Percentiles rank a stretch among this genome's conserved stretches.
Conservation (phyloP, 1,140 invertebrate genomes). For the Drepana arcuata region DNA sequence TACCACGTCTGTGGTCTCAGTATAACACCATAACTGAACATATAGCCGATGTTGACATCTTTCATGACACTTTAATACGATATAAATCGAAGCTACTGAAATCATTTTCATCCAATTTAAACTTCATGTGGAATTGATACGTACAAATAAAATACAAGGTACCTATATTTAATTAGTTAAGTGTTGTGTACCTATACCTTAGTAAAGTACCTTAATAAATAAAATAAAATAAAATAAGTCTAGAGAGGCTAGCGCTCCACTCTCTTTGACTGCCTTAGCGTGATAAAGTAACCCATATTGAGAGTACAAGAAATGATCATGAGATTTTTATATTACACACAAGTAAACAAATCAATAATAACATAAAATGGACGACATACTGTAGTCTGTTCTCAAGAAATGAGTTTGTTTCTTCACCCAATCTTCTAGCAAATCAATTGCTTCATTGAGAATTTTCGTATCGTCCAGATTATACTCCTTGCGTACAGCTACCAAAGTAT, state of each 20-base stretch:
- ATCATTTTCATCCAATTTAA: too few relatives aligned
- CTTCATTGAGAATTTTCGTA: conserved; percentile 15
- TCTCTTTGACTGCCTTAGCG: neutral
- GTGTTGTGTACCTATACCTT: too few relatives aligned
- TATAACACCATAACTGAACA: too few relatives aligned
- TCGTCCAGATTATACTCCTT: conserved; percentile 22
- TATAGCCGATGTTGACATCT: too few relatives aligned
- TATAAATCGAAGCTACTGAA: too few relatives aligned
- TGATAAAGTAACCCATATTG: too few relatives aligned
- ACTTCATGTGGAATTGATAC: too few relatives aligned
- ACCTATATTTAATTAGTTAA: too few relatives aligned
- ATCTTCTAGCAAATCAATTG: conserved; percentile 19
- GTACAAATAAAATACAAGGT: too few relatives aligned
- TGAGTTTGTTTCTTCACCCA: conserved; percentile 29
- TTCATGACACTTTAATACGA: too few relatives aligned
- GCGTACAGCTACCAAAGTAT: conserved; percentile 16
- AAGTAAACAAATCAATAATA: neutral
- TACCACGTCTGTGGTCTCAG: too few relatives aligned
- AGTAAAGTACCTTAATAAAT: neutral
- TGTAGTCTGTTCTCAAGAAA: conserved; percentile 26
- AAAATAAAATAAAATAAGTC: neutral
- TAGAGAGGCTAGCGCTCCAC: neutral
- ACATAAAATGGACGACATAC: conserved; percentile 18
- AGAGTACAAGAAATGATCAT: neutral
- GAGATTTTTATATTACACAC: neutral